A percentile compares a stretch with the other conserved stretches of the same genome.
Conservation (phyloP, 2,797 vertebrate genomes). For the Acanthurus tractus region DNA sequence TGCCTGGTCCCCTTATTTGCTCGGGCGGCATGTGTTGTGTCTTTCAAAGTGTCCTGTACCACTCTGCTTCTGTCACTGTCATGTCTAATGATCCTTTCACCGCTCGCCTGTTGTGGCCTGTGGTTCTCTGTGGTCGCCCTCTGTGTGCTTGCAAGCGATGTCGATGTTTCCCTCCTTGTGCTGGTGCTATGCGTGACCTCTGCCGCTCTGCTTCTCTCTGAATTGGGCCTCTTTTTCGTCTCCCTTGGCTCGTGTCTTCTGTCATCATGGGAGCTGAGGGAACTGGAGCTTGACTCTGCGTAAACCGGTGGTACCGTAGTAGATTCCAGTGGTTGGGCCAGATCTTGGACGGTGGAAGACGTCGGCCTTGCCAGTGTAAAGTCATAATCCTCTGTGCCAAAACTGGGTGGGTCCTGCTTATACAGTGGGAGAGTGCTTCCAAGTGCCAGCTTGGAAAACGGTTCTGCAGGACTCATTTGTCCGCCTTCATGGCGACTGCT, state of each 20-base stretch:
- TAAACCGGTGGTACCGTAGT: slow-evolving; percentile 38
- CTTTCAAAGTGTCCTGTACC: slow-evolving; percentile 34
- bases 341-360: slow-evolving; percentile 58
- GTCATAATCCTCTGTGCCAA: slow-evolving; percentile 81
- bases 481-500: slow-evolving; percentile 84
- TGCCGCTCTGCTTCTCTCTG: slow-evolving; percentile 33
- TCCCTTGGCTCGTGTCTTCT: slow-evolving; percentile 68
- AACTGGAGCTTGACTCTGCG: slow-evolving; percentile 52
- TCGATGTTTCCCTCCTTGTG: slow-evolving; percentile 47
- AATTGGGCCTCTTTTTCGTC: slow-evolving; percentile 39
- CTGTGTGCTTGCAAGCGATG: slow-evolving; percentile 41
- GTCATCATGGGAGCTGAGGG: slow-evolving; percentile 48
- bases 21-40: slow-evolving; percentile 12
- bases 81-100: slow-evolving; percentile 45
- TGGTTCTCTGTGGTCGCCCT: slow-evolving; percentile 50
- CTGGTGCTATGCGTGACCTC: slow-evolving; percentile 39
- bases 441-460: slow-evolving; percentile 57
- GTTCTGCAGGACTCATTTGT: slow-evolving; percentile 81
- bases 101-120: slow-evolving; percentile 43
- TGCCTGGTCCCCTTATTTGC: slow-evolving; percentile 36
- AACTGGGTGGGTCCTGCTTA: slow-evolving; percentile 72
- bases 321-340: slow-evolving; percentile 62
- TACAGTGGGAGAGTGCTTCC: slow-evolving; percentile 76
- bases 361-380: slow-evolving; percentile 65
- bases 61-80: slow-evolving; percentile 49